phyloP scores from a whole-genome alignment of 2,113 vertebrate genomes.

The Himantopus leucocephalus region DNA sequence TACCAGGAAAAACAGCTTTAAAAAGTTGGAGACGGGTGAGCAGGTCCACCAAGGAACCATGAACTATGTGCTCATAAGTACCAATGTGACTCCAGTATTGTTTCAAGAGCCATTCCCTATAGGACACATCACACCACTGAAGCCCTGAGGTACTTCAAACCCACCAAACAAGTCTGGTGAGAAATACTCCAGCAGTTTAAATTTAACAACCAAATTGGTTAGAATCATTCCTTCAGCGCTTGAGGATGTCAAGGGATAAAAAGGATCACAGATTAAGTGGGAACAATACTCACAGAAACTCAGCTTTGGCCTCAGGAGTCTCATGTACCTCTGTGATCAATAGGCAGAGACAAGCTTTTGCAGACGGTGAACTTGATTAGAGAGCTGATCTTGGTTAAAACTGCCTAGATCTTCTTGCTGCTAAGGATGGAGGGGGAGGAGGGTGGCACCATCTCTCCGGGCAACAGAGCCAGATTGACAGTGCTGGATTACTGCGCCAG shows the following conservation, averaged over 20 bases:
- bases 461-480: not conserved
- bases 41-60: not conserved
- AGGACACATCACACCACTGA: not conserved
- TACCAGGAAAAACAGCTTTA: not conserved
- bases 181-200: not conserved
- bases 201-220: not conserved
- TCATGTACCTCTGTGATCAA: not conserved
- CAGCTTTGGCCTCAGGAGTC: not conserved
- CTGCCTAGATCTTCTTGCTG: conserved; percentile 37
- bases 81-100: too few species aligned
- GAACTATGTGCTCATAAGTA: not conserved
- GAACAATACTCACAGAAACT: conserved; percentile 31
- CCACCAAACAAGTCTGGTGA: not conserved
- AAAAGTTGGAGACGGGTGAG: not conserved
- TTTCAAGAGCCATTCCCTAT: not conserved
- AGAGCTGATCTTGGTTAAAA: conserved; percentile 55
- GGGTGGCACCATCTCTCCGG: fast-evolving
- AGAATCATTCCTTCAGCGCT: not conserved
- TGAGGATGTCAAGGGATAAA: not conserved
- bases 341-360: not conserved
- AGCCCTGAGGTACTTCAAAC: not conserved
- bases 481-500: not conserved
- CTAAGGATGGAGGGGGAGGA: not conserved
- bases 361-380: conserved; percentile 39
- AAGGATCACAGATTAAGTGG: not conserved